Base-by-base conservation (phyloP, 2,888 invertebrate genomes). In the Melangyna quadrimaculata region DNA sequence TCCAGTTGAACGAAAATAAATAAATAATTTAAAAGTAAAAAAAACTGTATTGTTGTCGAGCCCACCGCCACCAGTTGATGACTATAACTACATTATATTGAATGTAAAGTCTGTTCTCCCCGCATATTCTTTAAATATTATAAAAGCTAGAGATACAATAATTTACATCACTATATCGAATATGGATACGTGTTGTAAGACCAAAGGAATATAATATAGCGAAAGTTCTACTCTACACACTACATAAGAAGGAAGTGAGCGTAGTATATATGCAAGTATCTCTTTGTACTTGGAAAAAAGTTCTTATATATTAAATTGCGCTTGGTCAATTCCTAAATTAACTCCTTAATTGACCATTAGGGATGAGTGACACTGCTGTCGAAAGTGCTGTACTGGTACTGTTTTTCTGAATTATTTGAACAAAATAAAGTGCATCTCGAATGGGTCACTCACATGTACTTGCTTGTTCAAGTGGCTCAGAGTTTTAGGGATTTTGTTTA, bases 281-380 rank as follows among this genome's bases (percentile, higher is more conserved):
- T 43, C 17, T 63, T n/a, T 45, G 27, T 65, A 59, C 29, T 45
- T 65, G 7, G 14, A 14, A 45, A 63, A 17, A 7, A 37, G 27
- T 63, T 40, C 43, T 45, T 65, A 19, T 65, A 19, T 24, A 45
- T 48, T 48, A 35, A 67, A 67, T 67, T 67, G 67, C 48, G 67
- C 35, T 67, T 37, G 67, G 51, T 51, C 24, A 24, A n/a, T 67
- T 67, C 27, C 22, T 65, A 45, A 51, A 67, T 67, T 51, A 24
- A 24, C 51, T 24, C 35, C 2, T 51, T 67, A 67, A 67, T 67
- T 67, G 67, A 67, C 19, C 4, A 35, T 67, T n/a, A 51, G 51
- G 51, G 67, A 32, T 67, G 24, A n/a, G 22, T 67, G 35, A 51
- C 67, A 35, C 24, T 35, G 32, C 17, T 59, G 19, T 19, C 14